These are phyloP conservation scores for Scaptomyza montana DNA, from an alignment of 1,140 invertebrate species.

Conservation along the genomic window DNA sequence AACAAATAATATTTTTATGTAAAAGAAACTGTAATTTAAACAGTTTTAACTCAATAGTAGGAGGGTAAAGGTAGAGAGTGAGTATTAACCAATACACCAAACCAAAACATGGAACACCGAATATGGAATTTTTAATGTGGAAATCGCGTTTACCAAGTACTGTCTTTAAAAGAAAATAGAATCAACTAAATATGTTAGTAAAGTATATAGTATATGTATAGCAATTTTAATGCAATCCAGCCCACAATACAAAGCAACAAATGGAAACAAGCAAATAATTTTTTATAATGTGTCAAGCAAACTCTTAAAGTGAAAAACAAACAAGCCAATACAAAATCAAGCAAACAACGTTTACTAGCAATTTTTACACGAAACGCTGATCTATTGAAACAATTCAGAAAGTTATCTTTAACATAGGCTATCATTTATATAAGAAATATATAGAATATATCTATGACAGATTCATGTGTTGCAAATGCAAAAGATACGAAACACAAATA, in stretches of 20 bases:
- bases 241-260: conserved; percentile 58
- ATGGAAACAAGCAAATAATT: conserved; percentile 56
- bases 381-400: conserved; percentile 45
- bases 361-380: conserved; percentile 60
- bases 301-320: conserved; percentile 20
- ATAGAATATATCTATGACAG: conserved; percentile 56
- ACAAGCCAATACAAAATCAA: conserved; percentile 8
- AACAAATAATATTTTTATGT: conserved; percentile 56
- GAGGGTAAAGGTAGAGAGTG: not conserved
- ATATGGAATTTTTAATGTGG: conserved; percentile 65
- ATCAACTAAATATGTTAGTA: conserved; percentile 32
- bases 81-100: conserved; percentile 21
- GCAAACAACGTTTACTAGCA: conserved; percentile 61
- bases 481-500: conserved; percentile 21
- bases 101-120: conserved; percentile 66
- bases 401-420: conserved; percentile 60
- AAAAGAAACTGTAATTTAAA: conserved; percentile 30
- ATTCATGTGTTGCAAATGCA: conserved; percentile 27
- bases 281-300: conserved; percentile 67
- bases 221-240: conserved; percentile 38
- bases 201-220: conserved; percentile 5
- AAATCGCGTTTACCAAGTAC: conserved; percentile 51
- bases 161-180: conserved; percentile 41
- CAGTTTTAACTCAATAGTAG: conserved; percentile 40
- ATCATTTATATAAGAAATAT: conserved; percentile 62